Evolutionary conservation across 2,113 vertebrate species (phyloP).

Genomic region (Loxodonta africana): DNA sequence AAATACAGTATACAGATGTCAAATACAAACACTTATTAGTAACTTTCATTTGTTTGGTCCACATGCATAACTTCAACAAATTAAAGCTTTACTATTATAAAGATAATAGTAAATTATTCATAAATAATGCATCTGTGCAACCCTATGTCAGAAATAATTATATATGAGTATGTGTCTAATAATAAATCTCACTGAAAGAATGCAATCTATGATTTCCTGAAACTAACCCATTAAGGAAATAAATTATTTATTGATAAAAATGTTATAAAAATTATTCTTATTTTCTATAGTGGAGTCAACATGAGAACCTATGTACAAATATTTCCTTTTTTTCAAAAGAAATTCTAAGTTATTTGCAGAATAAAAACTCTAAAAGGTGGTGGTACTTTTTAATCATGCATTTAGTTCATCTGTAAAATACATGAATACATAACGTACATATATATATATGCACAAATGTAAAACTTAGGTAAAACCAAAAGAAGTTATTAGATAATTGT

Average conservation of each 20-base stretch:
- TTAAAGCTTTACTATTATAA: conserved; percentile 75
- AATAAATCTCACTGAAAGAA: conserved; percentile 73
- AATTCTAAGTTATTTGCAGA: conserved; percentile 55
- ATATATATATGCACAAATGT: too few relatives aligned
- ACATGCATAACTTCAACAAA: conserved; percentile 73
- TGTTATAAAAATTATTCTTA: conserved; percentile 65
- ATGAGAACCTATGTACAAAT: conserved; percentile 56
- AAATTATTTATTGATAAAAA: conserved; percentile 78
- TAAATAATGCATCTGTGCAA: conserved; percentile 71
- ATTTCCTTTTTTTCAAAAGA: conserved; percentile 29
- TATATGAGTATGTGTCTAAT: conserved; percentile 54
- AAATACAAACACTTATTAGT: conserved; percentile 88
- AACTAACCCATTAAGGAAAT: conserved; percentile 68
- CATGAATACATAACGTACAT: not conserved
- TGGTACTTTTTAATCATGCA: not conserved
- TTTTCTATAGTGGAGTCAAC: not conserved
- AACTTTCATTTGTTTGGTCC: conserved; percentile 85
- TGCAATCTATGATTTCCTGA: conserved; percentile 54
- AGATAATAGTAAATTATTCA: conserved; percentile 80
- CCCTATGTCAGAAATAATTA: conserved; percentile 49
- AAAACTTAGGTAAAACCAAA: not conserved
- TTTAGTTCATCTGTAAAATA: conserved; percentile 34
- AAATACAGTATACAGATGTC: conserved; percentile 88
- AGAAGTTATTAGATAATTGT: conserved; percentile 37
- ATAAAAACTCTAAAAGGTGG: conserved; percentile 59